Percentiles rank a stretch among this genome's conserved stretches.
phyloP scores from a whole-genome alignment of 2,113 vertebrate genomes.

The Ascaphus truei region DNA sequence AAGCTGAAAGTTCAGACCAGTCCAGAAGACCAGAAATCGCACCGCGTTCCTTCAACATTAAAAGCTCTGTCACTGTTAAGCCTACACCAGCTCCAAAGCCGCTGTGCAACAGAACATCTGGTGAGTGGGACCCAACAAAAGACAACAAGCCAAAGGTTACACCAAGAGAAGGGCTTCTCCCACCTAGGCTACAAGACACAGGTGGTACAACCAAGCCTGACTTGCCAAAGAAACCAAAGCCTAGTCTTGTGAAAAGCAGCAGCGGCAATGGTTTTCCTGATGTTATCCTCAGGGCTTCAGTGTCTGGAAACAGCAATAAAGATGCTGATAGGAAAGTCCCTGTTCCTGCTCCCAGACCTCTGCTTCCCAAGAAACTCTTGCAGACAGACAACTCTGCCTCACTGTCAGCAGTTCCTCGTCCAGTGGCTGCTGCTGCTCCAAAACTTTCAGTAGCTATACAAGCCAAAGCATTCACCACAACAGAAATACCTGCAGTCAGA shows the following conservation, averaged over 20 bases:
- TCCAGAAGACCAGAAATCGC: slow-evolving; percentile 65
- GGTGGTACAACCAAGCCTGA: slow-evolving; percentile 63
- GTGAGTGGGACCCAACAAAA: slow-evolving; percentile 54
- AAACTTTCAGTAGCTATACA: slow-evolving; percentile 54
- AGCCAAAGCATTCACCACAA: slow-evolving; percentile 51
- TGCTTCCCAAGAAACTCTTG: slow-evolving; percentile 60
- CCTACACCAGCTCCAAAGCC: slow-evolving; percentile 69
- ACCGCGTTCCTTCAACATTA: slow-evolving; percentile 61
- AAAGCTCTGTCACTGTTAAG: slow-evolving; percentile 67
- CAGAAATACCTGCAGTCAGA: slow-evolving; percentile 49
- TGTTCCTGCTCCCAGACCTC: slow-evolving; percentile 64
- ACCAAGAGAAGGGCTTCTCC: slow-evolving; percentile 47
- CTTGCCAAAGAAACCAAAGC: slow-evolving; percentile 72
- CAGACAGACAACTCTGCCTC: slow-evolving; percentile 47
- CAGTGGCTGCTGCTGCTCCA: slow-evolving; percentile 44
- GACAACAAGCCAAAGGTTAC: slow-evolving; percentile 46
- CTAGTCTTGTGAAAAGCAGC: slow-evolving; percentile 50
- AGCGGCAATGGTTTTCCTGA: slow-evolving; percentile 57
- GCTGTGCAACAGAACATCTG: slow-evolving; percentile 51
- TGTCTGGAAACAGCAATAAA: slow-evolving; percentile 34
- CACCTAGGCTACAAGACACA: slow-evolving; percentile 38
- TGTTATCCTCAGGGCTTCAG: slow-evolving; percentile 24
- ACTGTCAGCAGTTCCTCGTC: slow-evolving; percentile 44
- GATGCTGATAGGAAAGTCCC: slow-evolving; percentile 46
- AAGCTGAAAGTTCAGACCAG: slow-evolving; percentile 60